Evolutionary conservation across 2,113 vertebrate genomes (phyloP), one percentile per base, ranked within the genome.

Genomic region (Barnardius zonarius): DNA sequence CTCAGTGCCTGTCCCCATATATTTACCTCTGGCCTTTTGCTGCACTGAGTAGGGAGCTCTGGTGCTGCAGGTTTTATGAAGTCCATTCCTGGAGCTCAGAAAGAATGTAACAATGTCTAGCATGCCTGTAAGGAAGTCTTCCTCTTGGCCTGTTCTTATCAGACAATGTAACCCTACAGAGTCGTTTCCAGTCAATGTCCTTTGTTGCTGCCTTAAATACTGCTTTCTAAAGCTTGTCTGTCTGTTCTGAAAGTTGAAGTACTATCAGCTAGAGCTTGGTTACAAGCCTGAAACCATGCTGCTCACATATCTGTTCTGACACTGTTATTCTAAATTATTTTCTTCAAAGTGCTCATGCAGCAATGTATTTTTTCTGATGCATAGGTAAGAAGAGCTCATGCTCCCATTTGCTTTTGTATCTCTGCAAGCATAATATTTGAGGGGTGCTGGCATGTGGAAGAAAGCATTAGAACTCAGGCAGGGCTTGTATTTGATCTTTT

Each of bases 1-100:
- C 9, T 43, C 2, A 0, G 27, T 46, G 33, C 17, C 19, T 51
- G 16, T 44, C 22, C 39, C 27, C 0, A 0, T 2, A 1, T 39
- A 13, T 17, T 52, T 14, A 18, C 5, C 14, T 17, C 25, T 37
- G 25, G 64, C 23, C 31, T 75, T 39, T 25, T 31, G 51, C 44
- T 44, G 24, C 28, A 11, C 44, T 10, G 17, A 20, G 10, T 17
- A 20, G 31, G 43, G n/a, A 75, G n/a, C 52, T 48, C 28, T 66
- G 44, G 30, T 10, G 2, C 68, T 43, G 41, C 17, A 49, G 33
- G 11, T 39, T 61, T 43, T 75, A 30, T 11, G 25, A 46, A 76
- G 19, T 41, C 24, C 5, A 0, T 62, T 73, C n/a, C 8, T 20
- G 17, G n/a, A 79, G 54, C 52, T 37, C 20, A 35, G 41, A 17